These are phyloP conservation scores for Blastobasis lacticolella DNA, from an alignment of 2,888 invertebrate species.

Conservation along the genomic window DNA sequence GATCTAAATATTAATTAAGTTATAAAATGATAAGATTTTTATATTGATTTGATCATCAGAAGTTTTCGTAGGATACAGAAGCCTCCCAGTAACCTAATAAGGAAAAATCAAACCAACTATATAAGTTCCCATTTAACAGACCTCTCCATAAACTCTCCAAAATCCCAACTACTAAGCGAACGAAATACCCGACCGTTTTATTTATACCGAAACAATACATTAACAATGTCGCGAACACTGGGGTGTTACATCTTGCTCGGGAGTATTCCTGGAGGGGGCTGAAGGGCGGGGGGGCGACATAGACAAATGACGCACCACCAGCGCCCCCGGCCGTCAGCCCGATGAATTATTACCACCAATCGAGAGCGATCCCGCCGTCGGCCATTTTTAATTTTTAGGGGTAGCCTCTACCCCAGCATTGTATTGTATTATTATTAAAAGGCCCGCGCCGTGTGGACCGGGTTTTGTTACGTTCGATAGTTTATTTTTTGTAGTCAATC, in stretches of 20 bases:
- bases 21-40: too few species aligned
- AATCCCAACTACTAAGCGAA: neutral
- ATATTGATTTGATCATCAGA: too few species aligned
- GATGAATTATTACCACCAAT: conserved; percentile 69
- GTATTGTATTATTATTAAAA: conserved; percentile 42
- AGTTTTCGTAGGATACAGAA: too few species aligned
- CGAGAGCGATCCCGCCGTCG: conserved; percentile 59
- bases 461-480: too few species aligned
- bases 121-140: too few species aligned
- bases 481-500: too few species aligned
- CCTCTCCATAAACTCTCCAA: too few species aligned
- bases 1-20: too few species aligned
- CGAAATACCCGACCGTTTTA: neutral
- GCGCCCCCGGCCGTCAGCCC: conserved; percentile 55
- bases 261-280: conserved; percentile 35
- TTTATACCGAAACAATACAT: conserved; percentile 23
- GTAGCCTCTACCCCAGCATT: conserved; percentile 50
- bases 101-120: too few species aligned
- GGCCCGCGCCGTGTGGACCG: conserved; percentile 5
- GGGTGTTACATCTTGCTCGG: conserved; percentile 47
- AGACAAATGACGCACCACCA: conserved; percentile 63
- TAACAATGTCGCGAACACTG: conserved; percentile 36
- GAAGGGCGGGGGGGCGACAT: conserved; percentile 49
- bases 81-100: too few species aligned
- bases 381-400: conserved; percentile 74